Conservation (phyloP, 2,797 vertebrate species). For the Lindbergichthys nudifrons region DNA sequence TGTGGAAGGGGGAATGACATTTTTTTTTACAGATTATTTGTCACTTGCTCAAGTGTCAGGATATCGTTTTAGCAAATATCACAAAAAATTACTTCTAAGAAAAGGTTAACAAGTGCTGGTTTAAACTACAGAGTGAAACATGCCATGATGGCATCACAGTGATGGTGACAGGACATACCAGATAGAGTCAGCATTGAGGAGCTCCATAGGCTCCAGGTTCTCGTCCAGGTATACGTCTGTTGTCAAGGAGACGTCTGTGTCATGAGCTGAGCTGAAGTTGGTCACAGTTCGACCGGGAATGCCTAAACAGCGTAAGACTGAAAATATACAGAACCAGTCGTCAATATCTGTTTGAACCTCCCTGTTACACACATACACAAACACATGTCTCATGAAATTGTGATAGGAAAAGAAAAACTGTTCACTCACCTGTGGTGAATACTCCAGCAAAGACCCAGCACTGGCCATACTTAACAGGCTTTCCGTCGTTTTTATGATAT, state of each 20-base stretch:
- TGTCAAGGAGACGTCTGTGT: conserved; percentile 93
- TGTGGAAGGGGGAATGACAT: too few relatives aligned
- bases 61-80: too few relatives aligned
- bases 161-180: conserved; percentile 61
- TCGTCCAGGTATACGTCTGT: conserved; percentile 94
- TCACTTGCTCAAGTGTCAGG: too few relatives aligned
- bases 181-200: conserved; percentile 89
- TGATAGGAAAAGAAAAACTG: not conserved
- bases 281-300: conserved; percentile 90
- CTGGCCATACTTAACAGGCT: conserved; percentile 88
- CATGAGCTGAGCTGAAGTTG: conserved; percentile 94
- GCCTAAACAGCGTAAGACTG: conserved; percentile 93
- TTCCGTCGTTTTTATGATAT: conserved; percentile 80
- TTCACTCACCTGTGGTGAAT: conserved; percentile 83
- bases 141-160: too few relatives aligned
- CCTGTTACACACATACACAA: not conserved
- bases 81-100: too few relatives aligned
- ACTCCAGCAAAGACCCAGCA: conserved; percentile 94
- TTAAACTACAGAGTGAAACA: not conserved
- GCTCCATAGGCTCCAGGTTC: conserved; percentile 86
- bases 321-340: not conserved
- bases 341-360: not conserved
- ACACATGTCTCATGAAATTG: not conserved
- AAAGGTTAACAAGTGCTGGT: too few relatives aligned
- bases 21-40: too few relatives aligned